Conservation (phyloP, 2,888 invertebrate genomes). For the Eupithecia vulgata region DNA sequence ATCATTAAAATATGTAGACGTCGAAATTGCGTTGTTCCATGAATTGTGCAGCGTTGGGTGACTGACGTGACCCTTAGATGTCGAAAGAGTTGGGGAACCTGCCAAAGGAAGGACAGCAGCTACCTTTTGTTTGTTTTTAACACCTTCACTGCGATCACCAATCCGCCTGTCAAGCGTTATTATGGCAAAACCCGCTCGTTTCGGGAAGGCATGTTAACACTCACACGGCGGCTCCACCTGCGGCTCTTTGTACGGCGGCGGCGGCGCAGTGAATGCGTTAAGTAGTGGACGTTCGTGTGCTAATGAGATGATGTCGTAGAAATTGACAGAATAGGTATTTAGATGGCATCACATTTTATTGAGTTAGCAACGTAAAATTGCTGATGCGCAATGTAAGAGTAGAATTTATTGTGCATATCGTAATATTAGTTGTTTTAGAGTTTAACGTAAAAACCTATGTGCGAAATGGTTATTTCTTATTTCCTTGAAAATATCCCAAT, state of each 20-base stretch:
- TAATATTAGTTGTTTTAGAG: not conserved
- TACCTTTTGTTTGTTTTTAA: not conserved
- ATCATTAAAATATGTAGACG: not conserved
- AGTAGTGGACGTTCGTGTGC: not conserved
- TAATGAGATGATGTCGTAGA: not conserved
- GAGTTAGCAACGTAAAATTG: not conserved
- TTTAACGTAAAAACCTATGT: not conserved
- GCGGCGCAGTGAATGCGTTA: not conserved
- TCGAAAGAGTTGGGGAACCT: not conserved
- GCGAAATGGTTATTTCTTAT: not conserved
- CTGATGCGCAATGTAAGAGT: not conserved
- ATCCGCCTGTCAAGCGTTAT: not conserved
- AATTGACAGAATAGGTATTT: not conserved
- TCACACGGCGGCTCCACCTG: no score
- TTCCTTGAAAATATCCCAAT: conserved; percentile 1
- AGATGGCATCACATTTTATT: not conserved
- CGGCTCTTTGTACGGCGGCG: no score
- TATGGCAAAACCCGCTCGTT: not conserved
- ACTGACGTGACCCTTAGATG: not conserved
- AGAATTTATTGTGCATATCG: not conserved
- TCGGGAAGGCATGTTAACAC: no score
- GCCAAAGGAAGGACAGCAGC: not conserved
- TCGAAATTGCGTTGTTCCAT: not conserved
- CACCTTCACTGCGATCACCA: not conserved
- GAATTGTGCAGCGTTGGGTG: not conserved